Evolutionary conservation across 2,113 vertebrate species (phyloP), one percentile per base, ranked within the genome.

Genomic region (Procavia capensis): DNA sequence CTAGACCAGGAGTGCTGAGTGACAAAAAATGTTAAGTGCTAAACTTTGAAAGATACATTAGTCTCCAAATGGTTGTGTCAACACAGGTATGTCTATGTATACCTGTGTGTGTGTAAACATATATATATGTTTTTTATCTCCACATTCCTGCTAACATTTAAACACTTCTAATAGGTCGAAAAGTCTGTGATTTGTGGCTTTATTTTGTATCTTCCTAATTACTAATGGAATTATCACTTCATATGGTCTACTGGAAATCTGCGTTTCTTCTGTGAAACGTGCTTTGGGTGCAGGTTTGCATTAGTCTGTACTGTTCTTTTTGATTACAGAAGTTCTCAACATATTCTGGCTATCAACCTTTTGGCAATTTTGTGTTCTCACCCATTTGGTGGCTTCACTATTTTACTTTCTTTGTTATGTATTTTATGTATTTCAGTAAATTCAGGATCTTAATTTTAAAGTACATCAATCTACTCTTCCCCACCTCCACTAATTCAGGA

Each of bases 391-490:
- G 43, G 57, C n/a, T 43, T 39, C 45, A 50, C 45, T 24, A 1
- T 54, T 95, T 70, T 50, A 79, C 22, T 43, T 91, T 47, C 43
- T 64, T 68, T 43, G 27, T 70, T 88, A 6, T 54, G 10, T 50
- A 64, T 36, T 75, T 70, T 88, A 6, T 54, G 10, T 50, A 64
- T 36, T 75, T 68, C 2, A 6, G 80, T 13, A 88, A 80, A 41
- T 6, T 0, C 76, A 93, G 63, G 5, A 80, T n/a, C 63, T 90
- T 89, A 88, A 88, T 68, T 83, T 61, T 89, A n/a, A 86, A 57
- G 72, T 68, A 74, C 74, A 91, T 5, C 84, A 5, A 76, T 31
- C 20, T 41, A 66, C 22, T 43, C 16, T 11, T n/a, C 20, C n/a
- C 34, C 8, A 6, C 34, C 43, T 10, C 36, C 27, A 90, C 59